A percentile compares a stretch with the other conserved stretches of the same genome.
Conservation (phyloP, 2,888 invertebrate genomes). For the Mactromeris polynyma region DNA sequence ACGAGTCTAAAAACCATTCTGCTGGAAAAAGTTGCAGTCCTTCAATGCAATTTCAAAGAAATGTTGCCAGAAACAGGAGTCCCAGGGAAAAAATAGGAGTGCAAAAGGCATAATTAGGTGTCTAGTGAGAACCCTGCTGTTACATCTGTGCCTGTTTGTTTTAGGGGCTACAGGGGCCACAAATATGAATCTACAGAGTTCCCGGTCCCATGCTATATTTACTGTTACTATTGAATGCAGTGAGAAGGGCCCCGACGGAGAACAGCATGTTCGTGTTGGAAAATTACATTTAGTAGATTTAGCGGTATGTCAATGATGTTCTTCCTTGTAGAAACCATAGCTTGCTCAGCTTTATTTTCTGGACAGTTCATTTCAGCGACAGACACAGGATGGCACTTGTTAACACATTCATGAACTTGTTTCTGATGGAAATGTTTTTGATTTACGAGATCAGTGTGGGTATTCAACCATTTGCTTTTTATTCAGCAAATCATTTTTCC, state of each 20-base stretch:
- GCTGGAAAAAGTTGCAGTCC: no score
- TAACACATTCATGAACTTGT: not conserved
- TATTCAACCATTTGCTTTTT: no score
- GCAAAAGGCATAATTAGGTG: no score
- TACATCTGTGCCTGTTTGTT: no score
- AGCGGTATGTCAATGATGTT: constrained; percentile 91
- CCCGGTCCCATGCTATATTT: constrained; percentile 99
- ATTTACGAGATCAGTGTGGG: no score
- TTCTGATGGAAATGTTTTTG: constrained; percentile 6
- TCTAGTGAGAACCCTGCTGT: no score
- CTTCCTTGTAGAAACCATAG: not conserved
- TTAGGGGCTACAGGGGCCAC: constrained; percentile 94
- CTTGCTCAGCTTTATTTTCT: not conserved
- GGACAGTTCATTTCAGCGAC: not conserved
- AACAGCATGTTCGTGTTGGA: constrained; percentile 96
- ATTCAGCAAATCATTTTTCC: no score
- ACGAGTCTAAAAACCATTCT: no score
- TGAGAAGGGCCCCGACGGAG: constrained; percentile 93
- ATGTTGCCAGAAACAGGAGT: no score
- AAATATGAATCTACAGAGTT: constrained; percentile 98
- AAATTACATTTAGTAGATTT: constrained; percentile 99
- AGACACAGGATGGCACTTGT: not conserved
- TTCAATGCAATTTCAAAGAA: no score
- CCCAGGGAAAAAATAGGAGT: no score
- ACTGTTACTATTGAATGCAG: constrained; percentile 99